Percentiles rank a stretch among this genome's conserved stretches.
Conservation (phyloP, 1,140 invertebrate genomes). For the fruit fly (Drosophila melanogaster) region Release_6_plus_ISO1_MT NT_033777.3:31538001-31538500, state of each 20-base stretch:
- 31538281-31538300: slow-evolving; percentile 69
- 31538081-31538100: slow-evolving; percentile 6
- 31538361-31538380: slow-evolving; percentile 51
- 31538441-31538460: slow-evolving; percentile 48
- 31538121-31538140: slow-evolving; percentile 71
- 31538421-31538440: slow-evolving; percentile 57
- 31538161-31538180: slow-evolving; percentile 75
- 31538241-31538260: slow-evolving; percentile 48
- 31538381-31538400: slow-evolving; percentile 3
- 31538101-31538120: slow-evolving; percentile 53
- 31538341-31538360: slow-evolving; percentile 63
- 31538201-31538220: slow-evolving; percentile 84
- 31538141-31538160: slow-evolving; percentile 45
- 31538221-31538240: slow-evolving; percentile 71
- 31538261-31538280: slow-evolving; percentile 19
- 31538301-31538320: slow-evolving; percentile 70
- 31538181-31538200: slow-evolving; percentile 84
- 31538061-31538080: slow-evolving; percentile 6
- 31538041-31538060: slow-evolving; percentile 33
- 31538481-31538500: not conserved
- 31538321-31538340: slow-evolving; percentile 56
- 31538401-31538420: slow-evolving; percentile 15
- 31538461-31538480: slow-evolving; percentile 48
- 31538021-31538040: slow-evolving; percentile 81
- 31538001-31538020: slow-evolving; percentile 54